These are phyloP conservation scores for Rhingia rostrata DNA, from an alignment of 2,888 invertebrate species.

Conservation along the genomic window DNA sequence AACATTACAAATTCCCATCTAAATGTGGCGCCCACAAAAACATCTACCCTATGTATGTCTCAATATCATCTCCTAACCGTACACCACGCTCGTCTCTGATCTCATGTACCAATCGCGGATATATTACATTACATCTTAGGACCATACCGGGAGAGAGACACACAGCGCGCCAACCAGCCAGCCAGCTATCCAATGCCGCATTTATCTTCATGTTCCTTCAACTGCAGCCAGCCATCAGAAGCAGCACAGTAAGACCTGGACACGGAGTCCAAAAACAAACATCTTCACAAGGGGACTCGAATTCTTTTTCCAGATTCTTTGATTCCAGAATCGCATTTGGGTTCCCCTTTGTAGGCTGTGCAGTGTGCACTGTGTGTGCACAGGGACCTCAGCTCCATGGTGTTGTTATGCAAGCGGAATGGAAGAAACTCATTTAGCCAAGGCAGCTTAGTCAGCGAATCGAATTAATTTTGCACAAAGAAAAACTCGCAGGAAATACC, in stretches of 20 bases:
- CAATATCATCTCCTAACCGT: constrained; percentile 64
- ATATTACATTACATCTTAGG: constrained; percentile 74
- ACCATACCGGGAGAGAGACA: constrained; percentile 67
- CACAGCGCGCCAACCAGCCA: constrained; percentile 49
- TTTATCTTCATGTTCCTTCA: constrained; percentile 55
- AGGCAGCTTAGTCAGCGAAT: constrained; percentile 69
- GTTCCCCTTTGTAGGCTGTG: constrained; percentile 17
- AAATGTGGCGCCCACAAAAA: constrained; percentile 75
- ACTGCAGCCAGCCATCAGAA: constrained; percentile 24
- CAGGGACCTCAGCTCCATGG: constrained; percentile 46
- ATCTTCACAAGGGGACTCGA: constrained; percentile 71
- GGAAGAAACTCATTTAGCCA: constrained; percentile 72
- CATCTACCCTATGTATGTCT: constrained; percentile 72
- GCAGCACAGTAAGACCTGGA: constrained; percentile 36
- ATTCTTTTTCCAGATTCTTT: constrained; percentile 72
- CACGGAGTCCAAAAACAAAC: constrained; percentile 70
- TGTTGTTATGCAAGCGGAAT: constrained; percentile 49
- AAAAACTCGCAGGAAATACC: constrained; percentile 63
- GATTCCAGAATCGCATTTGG: constrained; percentile 53
- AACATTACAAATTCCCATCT: constrained; percentile 75
- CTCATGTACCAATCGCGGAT: constrained; percentile 73
- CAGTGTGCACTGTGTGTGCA: not conserved
- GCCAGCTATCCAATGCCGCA: constrained; percentile 45
- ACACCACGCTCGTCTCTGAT: constrained; percentile 57
- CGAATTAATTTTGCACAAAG: constrained; percentile 71